Conservation (phyloP, 2,888 invertebrate genomes). For the Ectemnius lituratus region DNA sequence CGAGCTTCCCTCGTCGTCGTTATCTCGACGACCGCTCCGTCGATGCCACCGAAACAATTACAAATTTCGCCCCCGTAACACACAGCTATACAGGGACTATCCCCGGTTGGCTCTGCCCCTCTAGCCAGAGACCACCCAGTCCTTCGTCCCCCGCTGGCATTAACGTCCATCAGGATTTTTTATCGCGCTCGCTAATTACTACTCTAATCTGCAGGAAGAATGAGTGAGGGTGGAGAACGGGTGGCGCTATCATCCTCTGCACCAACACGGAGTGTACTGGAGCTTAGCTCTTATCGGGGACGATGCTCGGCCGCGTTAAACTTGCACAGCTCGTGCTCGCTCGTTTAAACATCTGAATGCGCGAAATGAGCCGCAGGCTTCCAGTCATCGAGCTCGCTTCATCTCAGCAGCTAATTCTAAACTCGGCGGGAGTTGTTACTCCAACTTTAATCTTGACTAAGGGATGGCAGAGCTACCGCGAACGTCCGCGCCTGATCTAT, state of each 20-base stretch:
- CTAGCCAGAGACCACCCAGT: background rate
- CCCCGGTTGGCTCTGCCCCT: too few relatives aligned
- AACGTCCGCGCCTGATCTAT: constrained; percentile 2
- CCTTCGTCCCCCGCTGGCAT: background rate
- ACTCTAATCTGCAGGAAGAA: constrained; percentile 13
- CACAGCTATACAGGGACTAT: too few relatives aligned
- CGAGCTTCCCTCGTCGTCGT: constrained; percentile 9
- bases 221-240: too few relatives aligned
- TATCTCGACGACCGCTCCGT: constrained; percentile 9
- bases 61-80: background rate
- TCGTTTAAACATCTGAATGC: constrained; percentile 44
- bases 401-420: constrained; percentile 50
- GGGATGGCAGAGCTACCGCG: constrained; percentile 45
- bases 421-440: constrained; percentile 48
- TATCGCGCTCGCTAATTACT: constrained; percentile 20
- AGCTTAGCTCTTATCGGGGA: too few relatives aligned
- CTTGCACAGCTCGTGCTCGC: constrained; percentile 22
- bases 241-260: too few relatives aligned
- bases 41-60: constrained; percentile 17
- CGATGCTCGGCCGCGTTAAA: constrained; percentile 24
- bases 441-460: constrained; percentile 48
- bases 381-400: constrained; percentile 3
- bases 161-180: constrained; percentile 5
- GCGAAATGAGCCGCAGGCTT: constrained; percentile 32
- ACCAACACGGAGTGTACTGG: too few relatives aligned